A percentile compares a stretch with the other conserved stretches of the same genome.
Evolutionary conservation across 1,140 invertebrate species (phyloP).

Genomic region (Phortica variegata): DNA sequence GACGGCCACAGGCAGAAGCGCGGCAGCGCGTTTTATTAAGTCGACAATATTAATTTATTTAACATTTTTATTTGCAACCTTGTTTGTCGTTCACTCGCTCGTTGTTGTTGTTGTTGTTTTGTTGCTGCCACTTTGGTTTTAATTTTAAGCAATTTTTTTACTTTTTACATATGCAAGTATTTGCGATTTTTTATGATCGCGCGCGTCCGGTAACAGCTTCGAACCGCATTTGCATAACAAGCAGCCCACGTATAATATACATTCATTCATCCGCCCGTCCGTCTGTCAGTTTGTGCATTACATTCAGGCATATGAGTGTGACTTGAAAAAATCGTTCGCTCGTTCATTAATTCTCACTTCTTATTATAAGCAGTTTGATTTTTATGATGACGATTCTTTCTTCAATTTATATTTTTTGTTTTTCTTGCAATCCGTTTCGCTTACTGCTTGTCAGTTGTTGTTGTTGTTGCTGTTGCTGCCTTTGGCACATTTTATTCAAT

Average conservation of each 20-base stretch:
- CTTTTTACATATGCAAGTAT: slow-evolving; percentile 7
- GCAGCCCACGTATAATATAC: not conserved
- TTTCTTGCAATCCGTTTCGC: too few species aligned
- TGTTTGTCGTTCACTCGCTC: not conserved
- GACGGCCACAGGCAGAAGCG: too few species aligned
- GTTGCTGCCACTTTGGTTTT: slow-evolving; percentile 19
- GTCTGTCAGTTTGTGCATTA: slow-evolving; percentile 16
- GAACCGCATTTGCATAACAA: not conserved
- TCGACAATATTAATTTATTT: slow-evolving; percentile 48
- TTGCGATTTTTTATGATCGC: slow-evolving; percentile 3
- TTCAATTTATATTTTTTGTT: slow-evolving; percentile 19
- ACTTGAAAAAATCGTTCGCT: not conserved
- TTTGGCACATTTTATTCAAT: too few species aligned
- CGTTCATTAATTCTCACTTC: slow-evolving; percentile 48
- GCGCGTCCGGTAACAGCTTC: not conserved
- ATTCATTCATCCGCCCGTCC: slow-evolving; percentile 8
- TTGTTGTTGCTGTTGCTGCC: too few species aligned
- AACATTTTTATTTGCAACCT: slow-evolving; percentile 13
- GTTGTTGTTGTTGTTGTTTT: slow-evolving; percentile 11
- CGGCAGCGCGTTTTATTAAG: slow-evolving; percentile 47
- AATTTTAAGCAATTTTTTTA: slow-evolving; percentile 15
- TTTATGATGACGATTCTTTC: slow-evolving; percentile 5
- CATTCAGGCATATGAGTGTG: slow-evolving; percentile 38
- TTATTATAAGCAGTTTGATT: slow-evolving; percentile 10
- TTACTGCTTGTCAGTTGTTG: too few species aligned